These are phyloP conservation scores for Drosophila gunungcola DNA, from an alignment of 1,140 invertebrate species.

Conservation along the genomic window DNA sequence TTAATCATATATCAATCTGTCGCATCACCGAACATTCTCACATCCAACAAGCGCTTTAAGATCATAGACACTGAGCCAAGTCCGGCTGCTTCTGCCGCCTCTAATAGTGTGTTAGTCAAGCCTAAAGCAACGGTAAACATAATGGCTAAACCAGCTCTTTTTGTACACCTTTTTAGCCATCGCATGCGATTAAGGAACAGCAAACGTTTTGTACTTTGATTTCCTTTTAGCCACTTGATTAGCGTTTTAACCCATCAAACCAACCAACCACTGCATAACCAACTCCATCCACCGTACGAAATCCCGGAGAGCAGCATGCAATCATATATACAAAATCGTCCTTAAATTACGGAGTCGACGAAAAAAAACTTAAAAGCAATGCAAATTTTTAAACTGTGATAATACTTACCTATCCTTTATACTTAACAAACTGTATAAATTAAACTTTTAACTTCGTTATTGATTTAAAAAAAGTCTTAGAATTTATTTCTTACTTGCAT, in stretches of 20 bases:
- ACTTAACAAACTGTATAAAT: no score
- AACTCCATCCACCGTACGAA: slow-evolving; percentile 32
- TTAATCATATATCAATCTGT: slow-evolving; percentile 69
- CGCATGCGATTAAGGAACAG: slow-evolving; percentile 47
- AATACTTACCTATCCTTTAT: no score
- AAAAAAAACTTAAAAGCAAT: no score
- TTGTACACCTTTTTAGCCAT: slow-evolving; percentile 57
- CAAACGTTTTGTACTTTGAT: slow-evolving; percentile 44
- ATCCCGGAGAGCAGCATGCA: slow-evolving; percentile 59
- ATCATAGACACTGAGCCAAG: slow-evolving; percentile 54
- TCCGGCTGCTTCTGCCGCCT: slow-evolving; percentile 54
- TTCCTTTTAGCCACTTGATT: slow-evolving; percentile 30
- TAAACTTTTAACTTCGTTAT: no score
- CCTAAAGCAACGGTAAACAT: slow-evolving; percentile 69
- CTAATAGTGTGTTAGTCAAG: slow-evolving; percentile 66
- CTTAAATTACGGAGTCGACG: slow-evolving; percentile 4
- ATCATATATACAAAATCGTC: slow-evolving; percentile 19
- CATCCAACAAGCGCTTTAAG: slow-evolving; percentile 59
- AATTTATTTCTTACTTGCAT: no score
- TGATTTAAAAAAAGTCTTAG: no score
- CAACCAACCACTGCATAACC: slow-evolving; percentile 43
- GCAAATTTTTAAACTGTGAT: no score
- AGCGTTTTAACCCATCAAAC: slow-evolving; percentile 22
- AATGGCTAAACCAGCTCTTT: slow-evolving; percentile 53
- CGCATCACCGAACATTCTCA: slow-evolving; percentile 62